Evolutionary conservation across 2,888 invertebrate genomes (phyloP).

Genomic region (Xestia xanthographa): DNA sequence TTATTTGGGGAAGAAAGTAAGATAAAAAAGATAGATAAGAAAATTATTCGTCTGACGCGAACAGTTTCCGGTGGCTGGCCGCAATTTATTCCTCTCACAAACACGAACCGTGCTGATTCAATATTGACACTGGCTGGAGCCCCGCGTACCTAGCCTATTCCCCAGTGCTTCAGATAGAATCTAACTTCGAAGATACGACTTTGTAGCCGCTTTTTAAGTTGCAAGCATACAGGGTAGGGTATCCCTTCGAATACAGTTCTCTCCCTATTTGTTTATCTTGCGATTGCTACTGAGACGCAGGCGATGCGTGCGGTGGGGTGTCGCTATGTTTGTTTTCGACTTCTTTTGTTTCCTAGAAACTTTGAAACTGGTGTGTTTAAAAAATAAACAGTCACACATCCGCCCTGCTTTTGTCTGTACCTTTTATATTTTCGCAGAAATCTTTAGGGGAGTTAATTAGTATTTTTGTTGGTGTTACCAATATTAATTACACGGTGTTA

Average conservation of each 20-base stretch:
- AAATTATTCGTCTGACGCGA: constrained; percentile 81
- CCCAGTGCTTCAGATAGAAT: constrained; percentile 79
- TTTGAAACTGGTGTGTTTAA: constrained; percentile 40
- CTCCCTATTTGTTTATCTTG: constrained; percentile 71
- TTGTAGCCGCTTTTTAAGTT: constrained; percentile 77
- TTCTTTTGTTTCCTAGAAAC: constrained; percentile 62
- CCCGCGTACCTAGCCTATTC: constrained; percentile 80
- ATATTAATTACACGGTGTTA: constrained; percentile 72
- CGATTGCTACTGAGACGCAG: constrained; percentile 62
- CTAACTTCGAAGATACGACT: constrained; percentile 79
- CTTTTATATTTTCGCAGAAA: constrained; percentile 43
- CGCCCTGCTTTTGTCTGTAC: constrained; percentile 30
- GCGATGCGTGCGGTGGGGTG: constrained; percentile 61
- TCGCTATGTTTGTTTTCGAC: constrained; percentile 58
- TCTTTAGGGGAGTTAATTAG: constrained; percentile 10
- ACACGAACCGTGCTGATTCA: constrained; percentile 85
- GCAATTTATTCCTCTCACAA: constrained; percentile 88
- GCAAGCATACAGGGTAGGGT: constrained; percentile 66
- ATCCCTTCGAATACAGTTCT: constrained; percentile 66
- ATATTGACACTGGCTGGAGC: constrained; percentile 86
- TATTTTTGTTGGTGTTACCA: constrained; percentile 40
- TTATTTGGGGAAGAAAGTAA: constrained; percentile 67
- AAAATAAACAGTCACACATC: constrained; percentile 55
- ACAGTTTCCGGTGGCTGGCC: constrained; percentile 80
- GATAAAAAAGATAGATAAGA: constrained; percentile 76